Conservation (phyloP, 2,113 vertebrate species). For the Elgaria multicarinata region DNA sequence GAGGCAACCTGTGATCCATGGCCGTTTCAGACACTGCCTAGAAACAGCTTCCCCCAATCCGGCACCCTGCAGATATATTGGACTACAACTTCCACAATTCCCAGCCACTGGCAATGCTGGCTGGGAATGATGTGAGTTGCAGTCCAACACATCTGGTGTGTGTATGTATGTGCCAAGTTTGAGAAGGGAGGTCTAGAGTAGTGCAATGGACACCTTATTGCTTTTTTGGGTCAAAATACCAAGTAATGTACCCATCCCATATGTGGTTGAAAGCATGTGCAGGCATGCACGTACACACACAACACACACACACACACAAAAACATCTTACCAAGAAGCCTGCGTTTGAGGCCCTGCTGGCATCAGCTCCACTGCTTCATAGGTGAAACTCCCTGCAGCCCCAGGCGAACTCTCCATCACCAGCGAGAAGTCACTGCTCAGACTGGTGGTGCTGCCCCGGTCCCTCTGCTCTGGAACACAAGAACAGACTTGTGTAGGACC, state of each 20-base stretch:
- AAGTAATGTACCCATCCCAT: too few relatives aligned
- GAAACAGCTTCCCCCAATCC: too few relatives aligned
- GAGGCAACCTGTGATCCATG: background rate
- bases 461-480: conserved; percentile 82
- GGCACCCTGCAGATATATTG: too few relatives aligned
- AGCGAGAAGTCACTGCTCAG: conserved; percentile 96
- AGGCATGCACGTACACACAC: conserved; percentile 31
- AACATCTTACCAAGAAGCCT: conserved; percentile 86
- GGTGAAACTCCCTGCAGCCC: conserved; percentile 82
- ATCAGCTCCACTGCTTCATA: conserved; percentile 86
- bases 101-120: too few relatives aligned
- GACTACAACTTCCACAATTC: background rate
- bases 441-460: conserved; percentile 94
- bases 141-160: too few relatives aligned
- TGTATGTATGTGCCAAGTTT: too few relatives aligned
- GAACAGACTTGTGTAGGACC: conserved; percentile 24
- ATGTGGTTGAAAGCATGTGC: background rate
- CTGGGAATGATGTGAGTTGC: too few relatives aligned
- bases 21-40: background rate
- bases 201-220: too few relatives aligned
- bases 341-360: conserved; percentile 80
- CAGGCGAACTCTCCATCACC: conserved; percentile 88
- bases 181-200: too few relatives aligned
- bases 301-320: background rate
- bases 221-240: background rate